Percentiles rank a stretch among this genome's conserved stretches.
Conservation (phyloP, 37 sponge, comb jelly and placozoan species). For the Eunapius fragilis region DNA sequence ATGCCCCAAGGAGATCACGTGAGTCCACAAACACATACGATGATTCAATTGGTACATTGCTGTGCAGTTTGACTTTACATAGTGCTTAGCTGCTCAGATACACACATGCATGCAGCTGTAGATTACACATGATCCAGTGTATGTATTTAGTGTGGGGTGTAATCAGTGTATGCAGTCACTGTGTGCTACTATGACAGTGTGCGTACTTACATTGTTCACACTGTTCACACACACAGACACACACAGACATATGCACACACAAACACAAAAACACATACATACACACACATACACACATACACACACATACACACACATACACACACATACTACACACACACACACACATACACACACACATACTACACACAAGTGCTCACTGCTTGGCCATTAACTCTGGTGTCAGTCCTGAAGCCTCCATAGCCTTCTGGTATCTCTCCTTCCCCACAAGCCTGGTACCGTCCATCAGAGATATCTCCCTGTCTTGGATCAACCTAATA, state of each 20-base stretch:
- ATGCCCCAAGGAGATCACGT: background rate
- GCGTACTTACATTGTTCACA: no score
- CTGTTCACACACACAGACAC: no score
- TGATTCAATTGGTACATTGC: no score
- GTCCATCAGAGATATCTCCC: conserved; percentile 65
- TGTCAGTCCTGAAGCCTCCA: conserved; percentile 22
- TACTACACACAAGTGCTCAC: conserved; percentile 10
- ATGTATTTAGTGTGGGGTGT: background rate
- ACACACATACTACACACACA: background rate
- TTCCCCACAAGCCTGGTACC: conserved; percentile 58
- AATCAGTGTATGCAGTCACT: no score
- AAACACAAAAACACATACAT: no score
- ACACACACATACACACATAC: no score
- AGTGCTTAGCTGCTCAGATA: no score
- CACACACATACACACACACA: background rate
- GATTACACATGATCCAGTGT: background rate
- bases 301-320: background rate
- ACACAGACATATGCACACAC: no score
- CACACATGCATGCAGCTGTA: no score
- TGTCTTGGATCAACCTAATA: conserved; percentile 76
- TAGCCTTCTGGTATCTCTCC: conserved; percentile 34
- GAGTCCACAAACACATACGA: background rate
- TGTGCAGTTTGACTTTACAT: no score
- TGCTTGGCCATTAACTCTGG: conserved; percentile 54
- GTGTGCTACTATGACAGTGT: no score